These are phyloP conservation scores for Menura novaehollandiae DNA, from an alignment of 2,113 vertebrate genomes.

Conservation along the genomic window DNA sequence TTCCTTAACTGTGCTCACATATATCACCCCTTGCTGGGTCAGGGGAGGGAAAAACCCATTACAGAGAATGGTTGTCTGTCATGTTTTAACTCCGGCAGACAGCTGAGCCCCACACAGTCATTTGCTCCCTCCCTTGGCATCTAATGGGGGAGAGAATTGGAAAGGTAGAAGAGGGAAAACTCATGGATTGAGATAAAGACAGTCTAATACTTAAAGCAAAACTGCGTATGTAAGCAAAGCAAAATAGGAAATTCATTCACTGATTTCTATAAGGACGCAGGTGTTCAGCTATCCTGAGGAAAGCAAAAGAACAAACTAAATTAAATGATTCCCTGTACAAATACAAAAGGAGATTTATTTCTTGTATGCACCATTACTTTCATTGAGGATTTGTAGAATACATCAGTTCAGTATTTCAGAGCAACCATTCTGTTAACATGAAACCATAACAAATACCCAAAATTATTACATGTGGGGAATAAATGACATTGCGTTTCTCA, in stretches of 20 bases:
- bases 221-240: fast-evolving
- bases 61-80: neutral
- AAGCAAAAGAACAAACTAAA: neutral
- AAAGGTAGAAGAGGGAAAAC: neutral
- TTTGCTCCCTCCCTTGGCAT: fast-evolving
- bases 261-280: neutral
- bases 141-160: neutral
- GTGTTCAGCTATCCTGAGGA: neutral
- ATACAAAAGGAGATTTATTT: neutral
- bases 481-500: neutral
- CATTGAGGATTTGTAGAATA: neutral
- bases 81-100: neutral
- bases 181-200: neutral
- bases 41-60: neutral
- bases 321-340: neutral
- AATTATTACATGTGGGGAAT: neutral
- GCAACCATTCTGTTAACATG: neutral
- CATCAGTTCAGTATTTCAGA: neutral
- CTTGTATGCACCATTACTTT: neutral
- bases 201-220: neutral
- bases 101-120: neutral
- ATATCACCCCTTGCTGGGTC: neutral
- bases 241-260: neutral
- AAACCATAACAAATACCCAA: neutral
- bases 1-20: neutral